Conservation (phyloP, 2,113 vertebrate genomes). For the Trematocara unimaculatum region DNA sequence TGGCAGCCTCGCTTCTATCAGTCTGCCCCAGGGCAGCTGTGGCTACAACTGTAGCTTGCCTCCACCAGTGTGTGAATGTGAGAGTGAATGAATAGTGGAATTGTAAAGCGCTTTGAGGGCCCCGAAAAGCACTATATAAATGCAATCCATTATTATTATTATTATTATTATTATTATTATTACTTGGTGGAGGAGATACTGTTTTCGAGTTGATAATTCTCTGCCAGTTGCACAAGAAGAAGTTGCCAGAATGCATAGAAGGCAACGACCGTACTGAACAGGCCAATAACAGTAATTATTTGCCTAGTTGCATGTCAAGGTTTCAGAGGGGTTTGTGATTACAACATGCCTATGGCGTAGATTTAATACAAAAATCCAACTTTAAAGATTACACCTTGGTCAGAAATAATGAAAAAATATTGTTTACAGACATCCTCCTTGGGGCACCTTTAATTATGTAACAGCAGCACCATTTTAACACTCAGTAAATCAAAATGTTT, state of each 20-base stretch:
- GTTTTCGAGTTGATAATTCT: not conserved
- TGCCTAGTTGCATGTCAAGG: not conserved
- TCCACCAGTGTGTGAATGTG: too few species aligned
- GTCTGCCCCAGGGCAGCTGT: too few species aligned
- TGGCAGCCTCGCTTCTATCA: too few species aligned
- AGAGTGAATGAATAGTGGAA: too few species aligned
- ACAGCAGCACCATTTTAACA: not conserved
- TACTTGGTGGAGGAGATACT: not conserved
- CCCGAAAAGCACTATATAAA: too few species aligned
- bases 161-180: too few species aligned
- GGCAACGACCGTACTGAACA: not conserved
- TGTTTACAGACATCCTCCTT: not conserved
- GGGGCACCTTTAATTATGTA: not conserved
- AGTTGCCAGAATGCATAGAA: not conserved
- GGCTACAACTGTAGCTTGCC: too few species aligned
- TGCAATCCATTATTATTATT: too few species aligned
- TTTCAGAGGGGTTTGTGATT: not conserved
- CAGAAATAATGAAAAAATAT: not conserved
- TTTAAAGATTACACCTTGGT: not conserved
- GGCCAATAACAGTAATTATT: not conserved
- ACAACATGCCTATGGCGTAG: accelerated
- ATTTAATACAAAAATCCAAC: not conserved
- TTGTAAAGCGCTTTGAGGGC: too few species aligned
- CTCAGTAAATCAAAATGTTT: not conserved
- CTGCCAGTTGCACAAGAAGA: not conserved